Evolutionary conservation across 1,140 invertebrate genomes (phyloP).

Genomic region (Calephelis nemesis): DNA sequence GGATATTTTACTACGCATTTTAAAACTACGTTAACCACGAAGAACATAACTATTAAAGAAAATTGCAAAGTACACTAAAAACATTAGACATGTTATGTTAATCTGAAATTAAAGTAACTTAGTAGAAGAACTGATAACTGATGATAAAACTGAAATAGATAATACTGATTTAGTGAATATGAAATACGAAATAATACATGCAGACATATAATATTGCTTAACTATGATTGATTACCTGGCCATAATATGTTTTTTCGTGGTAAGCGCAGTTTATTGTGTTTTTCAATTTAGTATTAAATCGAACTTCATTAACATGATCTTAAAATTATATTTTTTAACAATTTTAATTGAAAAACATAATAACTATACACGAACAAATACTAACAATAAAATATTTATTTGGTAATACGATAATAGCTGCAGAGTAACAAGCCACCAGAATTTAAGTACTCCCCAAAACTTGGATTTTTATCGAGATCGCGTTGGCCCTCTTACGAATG

Average conservation of each 20-base stretch:
- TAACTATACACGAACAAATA: slow-evolving; percentile 35
- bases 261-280: slow-evolving; percentile 53
- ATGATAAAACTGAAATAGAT: neutral
- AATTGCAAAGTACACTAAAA: neutral
- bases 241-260: slow-evolving; percentile 27
- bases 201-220: no score
- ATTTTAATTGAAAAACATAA: slow-evolving; percentile 57
- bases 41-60: slow-evolving; percentile 8
- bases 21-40: slow-evolving; percentile 46
- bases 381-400: slow-evolving; percentile 67
- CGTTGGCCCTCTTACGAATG: slow-evolving; percentile 53
- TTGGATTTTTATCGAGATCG: slow-evolving; percentile 65
- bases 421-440: slow-evolving; percentile 61
- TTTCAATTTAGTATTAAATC: slow-evolving; percentile 49
- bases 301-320: neutral
- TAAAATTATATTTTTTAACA: no score
- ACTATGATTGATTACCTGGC: neutral
- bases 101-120: no score
- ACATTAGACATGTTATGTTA: no score
- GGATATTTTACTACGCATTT: slow-evolving; percentile 46
- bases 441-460: slow-evolving; percentile 59
- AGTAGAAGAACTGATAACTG: no score
- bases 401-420: slow-evolving; percentile 58
- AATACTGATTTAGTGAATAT: neutral
- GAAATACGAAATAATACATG: no score